A percentile compares a stretch with the other conserved stretches of the same genome.
These are phyloP conservation scores for Aptenodytes forsteri DNA, from an alignment of 2,113 vertebrate species.

Conservation along the genomic window DNA sequence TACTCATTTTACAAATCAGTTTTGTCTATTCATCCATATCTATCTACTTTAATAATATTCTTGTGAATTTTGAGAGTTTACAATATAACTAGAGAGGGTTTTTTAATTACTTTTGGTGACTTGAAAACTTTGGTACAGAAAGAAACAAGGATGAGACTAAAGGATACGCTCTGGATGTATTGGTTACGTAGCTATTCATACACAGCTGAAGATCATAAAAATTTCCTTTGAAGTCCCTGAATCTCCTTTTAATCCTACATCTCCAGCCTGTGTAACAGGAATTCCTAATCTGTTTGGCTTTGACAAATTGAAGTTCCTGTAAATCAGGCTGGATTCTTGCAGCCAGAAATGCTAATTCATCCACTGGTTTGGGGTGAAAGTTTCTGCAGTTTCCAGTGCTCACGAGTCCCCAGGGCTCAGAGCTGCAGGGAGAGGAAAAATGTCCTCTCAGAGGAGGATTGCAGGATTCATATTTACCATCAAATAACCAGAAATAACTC, in stretches of 20 bases:
- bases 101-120: neutral
- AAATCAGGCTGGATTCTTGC: neutral
- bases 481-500: neutral
- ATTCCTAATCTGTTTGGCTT: neutral
- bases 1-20: neutral
- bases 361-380: neutral
- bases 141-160: neutral
- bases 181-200: fast-evolving
- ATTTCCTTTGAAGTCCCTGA: neutral
- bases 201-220: no score
- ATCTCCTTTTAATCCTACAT: neutral
- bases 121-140: neutral
- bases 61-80: neutral
- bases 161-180: no score
- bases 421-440: neutral
- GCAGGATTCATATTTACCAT: neutral
- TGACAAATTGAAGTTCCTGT: no score
- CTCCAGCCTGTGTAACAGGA: neutral
- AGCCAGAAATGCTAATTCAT: neutral
- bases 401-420: fast-evolving
- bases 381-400: neutral
- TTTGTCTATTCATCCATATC: neutral
- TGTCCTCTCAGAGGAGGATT: fast-evolving
- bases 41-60: neutral
- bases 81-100: fast-evolving